Base-by-base conservation (phyloP, 2,888 invertebrate genomes). In the Pammene fasciana region DNA sequence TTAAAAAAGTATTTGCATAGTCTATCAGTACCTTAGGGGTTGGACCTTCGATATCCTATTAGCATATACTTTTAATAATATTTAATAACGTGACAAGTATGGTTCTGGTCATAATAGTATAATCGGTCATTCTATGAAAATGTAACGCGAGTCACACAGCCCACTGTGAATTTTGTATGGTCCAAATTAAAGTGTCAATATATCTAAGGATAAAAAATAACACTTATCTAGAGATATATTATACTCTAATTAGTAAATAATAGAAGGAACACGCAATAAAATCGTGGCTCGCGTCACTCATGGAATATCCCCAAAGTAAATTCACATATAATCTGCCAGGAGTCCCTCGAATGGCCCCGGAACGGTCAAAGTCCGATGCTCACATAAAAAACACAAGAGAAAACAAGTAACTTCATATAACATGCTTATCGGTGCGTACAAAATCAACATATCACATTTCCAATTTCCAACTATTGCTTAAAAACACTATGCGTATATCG, bases 381-480 rank as follows among this genome's bases (percentile, higher is more conserved):
- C 64, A 55, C 54, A 36, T 36, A 41, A 38, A 41, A 59, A 26
- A 65, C 52, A 71, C 50, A 65, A 61, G 66, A 61, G 66, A 66
- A 68, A 72, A 70, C 50, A 45, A 62, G 45, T 57, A 59, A 48
- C 65, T 57, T 18, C 62, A 54, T 50, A 66, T 65, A 65, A 59
- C 65, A 64, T 71, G 59, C 67, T 65, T 59, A 59, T 60, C 55
- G 72, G 71, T 73, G 74, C 75, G 74, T 78, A 77, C 73, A 78
- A 76, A 77, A 72, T 79, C 72, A 72, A 77, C 79, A 78, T 81
- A 84, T 82, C 82, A 84, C 82, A 82, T 81, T 79, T 78, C 80
- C 80, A 81, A 73, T 79, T 77, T 76, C 71, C 74, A 74, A 76
- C 76, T 79, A 76, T 76, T 77, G 79, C 75, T 81, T 82, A 81